Base-by-base conservation (phyloP, 2,888 invertebrate species). In the Antitype chi region DNA sequence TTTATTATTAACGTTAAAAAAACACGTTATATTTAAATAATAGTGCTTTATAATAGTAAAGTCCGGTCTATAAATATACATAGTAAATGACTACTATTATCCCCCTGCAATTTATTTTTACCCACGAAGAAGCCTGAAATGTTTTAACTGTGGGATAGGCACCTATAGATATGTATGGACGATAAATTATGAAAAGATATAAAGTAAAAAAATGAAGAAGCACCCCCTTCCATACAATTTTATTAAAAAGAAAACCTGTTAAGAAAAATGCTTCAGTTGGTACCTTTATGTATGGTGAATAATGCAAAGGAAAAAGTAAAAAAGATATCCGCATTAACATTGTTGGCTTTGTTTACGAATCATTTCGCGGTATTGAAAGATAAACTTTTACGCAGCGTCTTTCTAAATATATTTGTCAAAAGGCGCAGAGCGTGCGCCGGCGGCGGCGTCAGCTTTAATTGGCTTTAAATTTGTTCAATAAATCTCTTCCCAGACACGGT, bases 361-460 rank as follows among this genome's bases (percentile, higher is more conserved):
- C 81, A 70, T 81, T 87, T 87, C 84, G 80, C 76, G 76, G 86
- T 79, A 88, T 82, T 89, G 87, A 90, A 89, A 90, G 85, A 89
- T 88, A 87, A 87, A 89, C 80, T 87, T 88, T 88, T 84, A 85
- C 90, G 82, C 82, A 70, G 71, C 76, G 60, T 78, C 71, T 76
- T 81, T 85, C 80, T 80, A 81, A 87, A 86, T 85, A 93, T 90
- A 92, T 93, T 91, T 92, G 91, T 93, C 90, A 91, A 84, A 88
- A 86, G 78, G 76, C 84, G 84, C 87, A 85, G 85, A 78, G 90
- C 89, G 81, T 89, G 90, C 87, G 85, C 90, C 86, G 60, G 49
- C 86, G 86, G 85, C 74, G 78, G 83, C 85, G 90, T 91, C 90
- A 89, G 90, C 82, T 88, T 92, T 92, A 93, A 94, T 92, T 93